Conservation (phyloP, 1,140 invertebrate genomes). For the Drosophila pseudoananassae region DNA sequence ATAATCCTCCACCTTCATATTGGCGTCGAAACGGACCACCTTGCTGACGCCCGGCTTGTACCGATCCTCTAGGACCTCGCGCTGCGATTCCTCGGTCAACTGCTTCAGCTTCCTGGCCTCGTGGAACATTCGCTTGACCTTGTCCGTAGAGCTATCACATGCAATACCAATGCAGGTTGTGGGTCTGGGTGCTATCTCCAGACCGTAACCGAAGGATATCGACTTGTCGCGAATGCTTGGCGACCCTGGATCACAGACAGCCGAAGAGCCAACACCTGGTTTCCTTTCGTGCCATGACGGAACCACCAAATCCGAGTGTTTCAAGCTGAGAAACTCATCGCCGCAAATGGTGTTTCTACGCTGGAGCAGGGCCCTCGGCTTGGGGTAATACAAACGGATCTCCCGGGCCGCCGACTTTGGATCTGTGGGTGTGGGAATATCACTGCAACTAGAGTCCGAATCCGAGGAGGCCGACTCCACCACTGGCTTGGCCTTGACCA, state of each 20-base stretch:
- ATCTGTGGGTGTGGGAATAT: conserved; percentile 79
- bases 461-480: conserved; percentile 76
- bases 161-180: conserved; percentile 87
- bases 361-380: conserved; percentile 90
- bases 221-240: conserved; percentile 87
- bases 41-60: conserved; percentile 82
- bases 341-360: conserved; percentile 95
- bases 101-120: conserved; percentile 61
- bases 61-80: conserved; percentile 50
- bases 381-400: conserved; percentile 89
- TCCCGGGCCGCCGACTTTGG: conserved; percentile 67
- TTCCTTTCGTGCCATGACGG: conserved; percentile 73
- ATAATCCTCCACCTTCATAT: conserved; percentile 80
- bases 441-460: conserved; percentile 82
- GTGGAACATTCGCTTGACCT: conserved; percentile 51
- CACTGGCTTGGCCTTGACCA: conserved; percentile 22
- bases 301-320: conserved; percentile 63
- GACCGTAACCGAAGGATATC: conserved; percentile 89
- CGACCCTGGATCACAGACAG: conserved; percentile 81
- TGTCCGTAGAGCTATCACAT: conserved; percentile 42
- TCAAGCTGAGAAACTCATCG: conserved; percentile 64
- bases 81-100: conserved; percentile 69
- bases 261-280: conserved; percentile 34
- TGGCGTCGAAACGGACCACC: conserved; percentile 80
- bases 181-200: conserved; percentile 88